phyloP scores from a whole-genome alignment of 2,113 vertebrate species.

The Leptosomus discolor region DNA sequence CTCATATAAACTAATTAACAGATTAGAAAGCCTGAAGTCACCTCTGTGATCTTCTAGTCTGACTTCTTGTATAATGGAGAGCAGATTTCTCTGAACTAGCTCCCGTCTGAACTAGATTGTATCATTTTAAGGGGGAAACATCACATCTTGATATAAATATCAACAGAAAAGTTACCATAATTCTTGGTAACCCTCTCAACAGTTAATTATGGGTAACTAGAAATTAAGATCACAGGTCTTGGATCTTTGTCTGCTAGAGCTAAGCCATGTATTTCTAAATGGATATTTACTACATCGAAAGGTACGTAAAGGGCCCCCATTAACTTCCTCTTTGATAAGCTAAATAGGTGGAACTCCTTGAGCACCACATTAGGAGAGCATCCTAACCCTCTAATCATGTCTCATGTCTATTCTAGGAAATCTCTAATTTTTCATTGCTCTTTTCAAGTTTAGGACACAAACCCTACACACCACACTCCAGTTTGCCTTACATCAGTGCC shows the following conservation, averaged over 20 bases:
- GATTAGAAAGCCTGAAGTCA: background rate
- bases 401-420: background rate
- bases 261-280: background rate
- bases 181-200: background rate
- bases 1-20: constrained; percentile 21
- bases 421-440: background rate
- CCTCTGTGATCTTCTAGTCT: background rate
- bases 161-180: background rate
- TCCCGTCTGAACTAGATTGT: background rate
- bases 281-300: background rate
- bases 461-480: background rate
- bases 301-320: background rate
- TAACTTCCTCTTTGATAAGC: constrained; percentile 6
- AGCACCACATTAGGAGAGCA: background rate
- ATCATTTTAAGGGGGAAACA: background rate
- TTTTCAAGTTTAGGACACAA: background rate
- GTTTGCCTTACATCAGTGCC: background rate
- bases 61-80: background rate
- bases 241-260: background rate
- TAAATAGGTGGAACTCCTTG: background rate
- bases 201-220: background rate
- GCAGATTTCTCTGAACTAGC: background rate
- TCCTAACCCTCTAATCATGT: background rate
- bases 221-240: background rate
- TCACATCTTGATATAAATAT: background rate